Conservation (phyloP, 2,888 invertebrate genomes). For the Cantharis rustica region DNA sequence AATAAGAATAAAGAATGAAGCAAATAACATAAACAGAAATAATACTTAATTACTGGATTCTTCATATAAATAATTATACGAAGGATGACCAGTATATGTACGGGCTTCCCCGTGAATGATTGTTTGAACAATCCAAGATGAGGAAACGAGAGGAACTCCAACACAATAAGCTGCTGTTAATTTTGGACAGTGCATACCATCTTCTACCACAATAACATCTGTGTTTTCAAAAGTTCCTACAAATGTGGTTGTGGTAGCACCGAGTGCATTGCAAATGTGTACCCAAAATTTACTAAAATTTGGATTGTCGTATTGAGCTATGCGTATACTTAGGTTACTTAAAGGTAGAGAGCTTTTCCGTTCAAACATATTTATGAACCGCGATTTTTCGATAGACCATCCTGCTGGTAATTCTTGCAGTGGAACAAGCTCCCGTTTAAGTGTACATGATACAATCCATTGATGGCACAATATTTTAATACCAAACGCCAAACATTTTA, state of each 20-base stretch:
- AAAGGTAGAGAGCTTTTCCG: slow-evolving; percentile 49
- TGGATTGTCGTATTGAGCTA: slow-evolving; percentile 53
- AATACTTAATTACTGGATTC: not conserved
- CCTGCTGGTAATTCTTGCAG: slow-evolving; percentile 65
- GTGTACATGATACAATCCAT: slow-evolving; percentile 72
- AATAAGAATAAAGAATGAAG: not conserved
- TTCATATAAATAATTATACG: slow-evolving; percentile 16
- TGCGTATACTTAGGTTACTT: slow-evolving; percentile 42
- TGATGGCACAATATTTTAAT: slow-evolving; percentile 68
- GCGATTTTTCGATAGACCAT: slow-evolving; percentile 60
- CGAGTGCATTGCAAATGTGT: slow-evolving; percentile 62
- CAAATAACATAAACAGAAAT: not conserved
- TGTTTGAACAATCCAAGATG: slow-evolving; percentile 72
- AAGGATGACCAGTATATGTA: slow-evolving; percentile 21
- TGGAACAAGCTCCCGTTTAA: slow-evolving; percentile 52
- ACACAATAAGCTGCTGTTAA: slow-evolving; percentile 60
- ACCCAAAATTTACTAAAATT: slow-evolving; percentile 67
- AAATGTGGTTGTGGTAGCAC: slow-evolving; percentile 10
- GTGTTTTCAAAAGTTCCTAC: slow-evolving; percentile 19
- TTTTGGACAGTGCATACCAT: slow-evolving; percentile 64
- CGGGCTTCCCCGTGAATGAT: slow-evolving; percentile 63
- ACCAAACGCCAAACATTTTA: slow-evolving; percentile 71
- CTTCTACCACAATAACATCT: slow-evolving; percentile 65
- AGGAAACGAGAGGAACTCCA: slow-evolving; percentile 68
- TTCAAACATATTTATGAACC: slow-evolving; percentile 54